Conservation (phyloP, 2,113 vertebrate species). For the Aleadryas rufinucha region DNA sequence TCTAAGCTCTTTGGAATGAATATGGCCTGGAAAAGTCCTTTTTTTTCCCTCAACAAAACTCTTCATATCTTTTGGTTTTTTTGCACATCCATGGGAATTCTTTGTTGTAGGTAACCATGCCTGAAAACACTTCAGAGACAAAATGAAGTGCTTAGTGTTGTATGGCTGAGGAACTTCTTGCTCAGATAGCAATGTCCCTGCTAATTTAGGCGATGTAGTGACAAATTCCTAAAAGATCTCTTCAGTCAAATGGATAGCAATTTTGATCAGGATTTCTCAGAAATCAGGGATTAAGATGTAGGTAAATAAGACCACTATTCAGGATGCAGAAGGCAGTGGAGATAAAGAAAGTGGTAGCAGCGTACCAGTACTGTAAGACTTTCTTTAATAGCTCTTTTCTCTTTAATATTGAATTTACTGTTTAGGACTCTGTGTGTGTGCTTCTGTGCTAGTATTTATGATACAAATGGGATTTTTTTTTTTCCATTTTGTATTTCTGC, state of each 20-base stretch:
- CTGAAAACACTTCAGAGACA: neutral
- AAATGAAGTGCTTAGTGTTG: neutral
- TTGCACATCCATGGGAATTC: neutral
- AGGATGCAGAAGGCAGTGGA: neutral
- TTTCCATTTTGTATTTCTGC: neutral
- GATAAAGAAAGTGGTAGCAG: neutral
- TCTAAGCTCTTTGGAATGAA: neutral
- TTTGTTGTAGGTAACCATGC: neutral
- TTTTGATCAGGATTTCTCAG: neutral
- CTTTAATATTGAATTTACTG: neutral
- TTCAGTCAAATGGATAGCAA: neutral
- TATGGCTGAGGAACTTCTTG: neutral
- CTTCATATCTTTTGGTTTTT: neutral
- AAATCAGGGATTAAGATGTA: neutral
- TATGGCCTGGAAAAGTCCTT: neutral
- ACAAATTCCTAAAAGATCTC: neutral
- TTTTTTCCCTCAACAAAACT: neutral
- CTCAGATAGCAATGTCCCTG: rapidly evolving
- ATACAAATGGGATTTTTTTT: neutral
- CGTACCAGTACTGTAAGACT: neutral
- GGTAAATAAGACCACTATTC: neutral
- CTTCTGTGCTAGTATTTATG: neutral
- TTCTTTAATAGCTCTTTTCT: neutral
- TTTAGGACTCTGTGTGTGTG: neutral
- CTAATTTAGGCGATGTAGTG: neutral